A percentile compares a stretch with the other conserved stretches of the same genome.
phyloP scores from a whole-genome alignment of 2,797 vertebrate genomes.

The Catharus ustulatus region DNA sequence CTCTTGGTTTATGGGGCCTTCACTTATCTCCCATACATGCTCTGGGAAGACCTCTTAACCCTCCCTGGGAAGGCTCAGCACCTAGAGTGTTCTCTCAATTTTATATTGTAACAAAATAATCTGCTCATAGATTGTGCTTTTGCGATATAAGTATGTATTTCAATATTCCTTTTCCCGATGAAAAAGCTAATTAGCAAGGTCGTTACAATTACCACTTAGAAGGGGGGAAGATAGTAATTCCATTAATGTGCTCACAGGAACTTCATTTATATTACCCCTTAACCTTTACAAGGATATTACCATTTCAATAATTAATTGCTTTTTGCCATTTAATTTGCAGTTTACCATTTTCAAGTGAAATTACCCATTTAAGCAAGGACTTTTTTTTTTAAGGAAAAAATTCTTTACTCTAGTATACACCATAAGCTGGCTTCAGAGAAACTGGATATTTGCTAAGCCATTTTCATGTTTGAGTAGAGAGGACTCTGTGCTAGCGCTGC shows the following conservation, averaged over 20 bases:
- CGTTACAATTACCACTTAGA: conserved; percentile 37
- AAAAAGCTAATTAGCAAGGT: conserved; percentile 58
- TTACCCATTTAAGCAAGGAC: background rate
- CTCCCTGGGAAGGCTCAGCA: background rate
- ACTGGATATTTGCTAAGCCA: background rate
- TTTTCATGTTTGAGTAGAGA: background rate
- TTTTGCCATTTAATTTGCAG: conserved; percentile 61
- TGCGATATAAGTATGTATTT: conserved; percentile 25
- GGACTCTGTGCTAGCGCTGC: background rate
- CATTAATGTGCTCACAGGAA: conserved; percentile 52
- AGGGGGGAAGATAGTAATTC: conserved; percentile 20
- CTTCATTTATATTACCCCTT: conserved; percentile 67
- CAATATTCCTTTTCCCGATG: background rate
- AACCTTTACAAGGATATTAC: conserved; percentile 64
- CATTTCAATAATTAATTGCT: conserved; percentile 67
- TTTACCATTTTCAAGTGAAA: conserved; percentile 64
- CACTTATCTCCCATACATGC: background rate
- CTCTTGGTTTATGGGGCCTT: background rate
- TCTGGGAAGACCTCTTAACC: background rate
- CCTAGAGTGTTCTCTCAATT: background rate
- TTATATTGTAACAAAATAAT: background rate
- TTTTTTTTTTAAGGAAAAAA: background rate
- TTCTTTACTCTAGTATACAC: background rate
- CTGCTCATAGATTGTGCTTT: background rate
- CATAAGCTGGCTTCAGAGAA: background rate